phyloP scores from a whole-genome alignment of 1,140 invertebrate species.

The Caenorhabditis brenneri region DNA sequence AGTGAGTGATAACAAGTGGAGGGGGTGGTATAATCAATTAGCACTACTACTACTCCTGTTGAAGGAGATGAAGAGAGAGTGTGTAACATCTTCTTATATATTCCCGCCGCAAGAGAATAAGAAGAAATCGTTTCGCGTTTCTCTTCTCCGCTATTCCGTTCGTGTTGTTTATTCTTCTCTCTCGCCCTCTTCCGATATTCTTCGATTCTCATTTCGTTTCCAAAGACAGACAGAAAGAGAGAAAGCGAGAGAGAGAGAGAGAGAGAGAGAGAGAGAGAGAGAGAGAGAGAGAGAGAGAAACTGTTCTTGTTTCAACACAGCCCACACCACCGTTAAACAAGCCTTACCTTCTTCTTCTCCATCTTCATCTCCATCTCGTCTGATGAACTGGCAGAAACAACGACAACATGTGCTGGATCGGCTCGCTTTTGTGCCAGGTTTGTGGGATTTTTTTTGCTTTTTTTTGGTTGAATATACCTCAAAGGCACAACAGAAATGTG shows the following conservation, averaged over 20 bases:
- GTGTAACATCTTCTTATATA: neutral
- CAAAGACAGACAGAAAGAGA: no score
- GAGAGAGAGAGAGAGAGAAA: no score
- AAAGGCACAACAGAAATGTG: no score
- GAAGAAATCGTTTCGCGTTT: neutral
- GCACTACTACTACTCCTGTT: neutral
- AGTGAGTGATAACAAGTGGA: no score
- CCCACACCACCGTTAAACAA: slow-evolving; percentile 17
- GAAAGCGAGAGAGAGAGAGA: no score
- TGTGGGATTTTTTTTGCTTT: neutral
- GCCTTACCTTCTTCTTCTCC: neutral
- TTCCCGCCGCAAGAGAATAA: neutral
- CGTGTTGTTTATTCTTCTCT: neutral
- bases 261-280: no score
- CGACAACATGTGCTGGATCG: slow-evolving; percentile 34
- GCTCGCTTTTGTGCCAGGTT: slow-evolving; percentile 20
- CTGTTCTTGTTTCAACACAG: slow-evolving; percentile 30
- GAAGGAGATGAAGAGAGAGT: no score
- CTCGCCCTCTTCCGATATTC: neutral
- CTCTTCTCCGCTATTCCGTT: neutral
- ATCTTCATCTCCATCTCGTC: neutral
- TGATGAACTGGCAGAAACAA: slow-evolving; percentile 30
- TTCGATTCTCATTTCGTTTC: no score
- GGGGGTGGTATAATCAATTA: neutral
- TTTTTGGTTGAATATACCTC: no score